These are phyloP conservation scores for Rhinolophus sinicus DNA, from an alignment of 2,113 vertebrate genomes.

Conservation along the genomic window DNA sequence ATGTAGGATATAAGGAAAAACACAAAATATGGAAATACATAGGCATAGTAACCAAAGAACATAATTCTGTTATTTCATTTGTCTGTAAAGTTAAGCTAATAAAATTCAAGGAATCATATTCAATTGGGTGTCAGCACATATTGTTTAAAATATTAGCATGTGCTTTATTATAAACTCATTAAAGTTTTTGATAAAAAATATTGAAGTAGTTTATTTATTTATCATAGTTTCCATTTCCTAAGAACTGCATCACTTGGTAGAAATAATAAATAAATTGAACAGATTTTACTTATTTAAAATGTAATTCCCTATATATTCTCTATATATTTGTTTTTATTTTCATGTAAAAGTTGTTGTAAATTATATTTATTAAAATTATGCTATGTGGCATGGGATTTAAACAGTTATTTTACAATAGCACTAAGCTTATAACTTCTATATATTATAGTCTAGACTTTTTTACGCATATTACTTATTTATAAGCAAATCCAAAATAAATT, in stretches of 20 bases:
- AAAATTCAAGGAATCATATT: not conserved
- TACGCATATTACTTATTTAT: not conserved
- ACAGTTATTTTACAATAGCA: not conserved
- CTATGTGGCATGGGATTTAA: not conserved
- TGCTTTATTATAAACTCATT: not conserved
- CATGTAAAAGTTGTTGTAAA: not conserved
- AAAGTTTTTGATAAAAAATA: conserved; percentile 26
- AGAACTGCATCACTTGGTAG: not conserved
- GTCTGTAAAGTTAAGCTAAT: conserved; percentile 31
- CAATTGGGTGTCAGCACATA: not conserved
- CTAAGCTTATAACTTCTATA: not conserved
- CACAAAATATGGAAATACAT: not conserved
- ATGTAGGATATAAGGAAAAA: not conserved
- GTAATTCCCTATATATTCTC: not conserved
- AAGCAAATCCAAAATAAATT: conserved; percentile 40
- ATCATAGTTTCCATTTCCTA: not conserved
- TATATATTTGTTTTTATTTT: not conserved
- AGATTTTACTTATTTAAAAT: conserved; percentile 11
- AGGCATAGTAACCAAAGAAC: not conserved
- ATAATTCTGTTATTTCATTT: conserved; percentile 20
- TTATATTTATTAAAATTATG: conserved; percentile 24
- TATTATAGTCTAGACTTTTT: not conserved
- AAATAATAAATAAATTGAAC: conserved; percentile 6
- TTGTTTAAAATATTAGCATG: not conserved
- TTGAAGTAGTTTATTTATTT: conserved; percentile 3